Base-by-base conservation (phyloP, 2,797 vertebrate genomes). In the Gobionotothen gibberifrons region DNA sequence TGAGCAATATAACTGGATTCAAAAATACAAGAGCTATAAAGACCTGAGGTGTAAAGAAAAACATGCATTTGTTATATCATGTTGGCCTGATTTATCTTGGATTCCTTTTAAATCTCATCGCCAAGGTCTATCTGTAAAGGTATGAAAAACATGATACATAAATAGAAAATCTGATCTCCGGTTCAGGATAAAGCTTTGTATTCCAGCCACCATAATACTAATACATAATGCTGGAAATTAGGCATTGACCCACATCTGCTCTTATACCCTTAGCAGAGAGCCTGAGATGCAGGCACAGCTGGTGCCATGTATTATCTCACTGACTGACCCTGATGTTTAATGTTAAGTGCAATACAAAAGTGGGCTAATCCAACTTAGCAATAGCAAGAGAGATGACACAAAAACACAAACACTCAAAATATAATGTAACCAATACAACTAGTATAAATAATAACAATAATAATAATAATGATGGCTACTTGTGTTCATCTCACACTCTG, bases 261-360 rank as follows among this genome's bases (percentile, higher is more conserved):
- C 58, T 80, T 63, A 73, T 85, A 78, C 78, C 65, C 75, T 85
- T 88, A 86, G 87, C 85, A 87, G 76, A 63, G 59, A 91, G 86
- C 47, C 87, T 83, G 89, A 93, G 90, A 91, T 93, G 86, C 79
- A 80, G 75, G 70, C 83, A 85, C 93, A 92, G 90, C 90, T 93
- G 93, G 92, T 89, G 32, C 51, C 21, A n/a, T 76, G 82, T 80
- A 87, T 91, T 89, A 91, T 89, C 79, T 88, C 87, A 81, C 71
- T 69, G 74, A 68, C 78, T 87, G 84, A 88, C 84, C 83, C 81
- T 77, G 52, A 73, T 81, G 82, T 56, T 83, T 73, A 85, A 76
- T 85, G 67, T 77, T 76, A 70, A 90, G 81, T 81, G 69, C 60
- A 71, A 90, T 73, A 84, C 49, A 83, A 72, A 74, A 29, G 57